Evolutionary conservation across 2,797 vertebrate species (phyloP), one percentile per base, ranked within the genome.

Genomic region (Agapornis canus): DNA sequence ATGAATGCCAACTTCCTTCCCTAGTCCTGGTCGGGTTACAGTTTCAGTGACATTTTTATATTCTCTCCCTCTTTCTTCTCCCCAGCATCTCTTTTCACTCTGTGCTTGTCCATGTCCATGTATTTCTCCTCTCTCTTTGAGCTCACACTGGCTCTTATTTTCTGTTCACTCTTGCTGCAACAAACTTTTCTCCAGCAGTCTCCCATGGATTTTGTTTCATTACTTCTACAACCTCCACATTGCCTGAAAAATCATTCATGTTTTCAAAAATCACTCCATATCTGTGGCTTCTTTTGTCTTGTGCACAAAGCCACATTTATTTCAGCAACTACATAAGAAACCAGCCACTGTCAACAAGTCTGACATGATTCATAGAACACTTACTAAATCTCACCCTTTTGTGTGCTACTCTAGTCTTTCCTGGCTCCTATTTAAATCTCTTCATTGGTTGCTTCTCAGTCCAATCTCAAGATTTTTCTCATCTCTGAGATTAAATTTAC

Each of bases 191-290:
- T 86, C 49, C 80, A 73, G 40, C 43, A 94, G 51, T 4, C 37
- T 89, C 51, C 35, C 0, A 1, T 22, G 31, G 47, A 66, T 84
- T 83, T 65, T 54, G 15, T 47, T 88, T 91, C 65, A 66, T 43
- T 88, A 86, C 13, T 86, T 72, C 47, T 72, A 40, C 61, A 90
- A 26, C 20, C 11, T 66, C 51, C 47, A 32, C 2, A 0, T 40
- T 63, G 70, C 49, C 29, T 63, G 60, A 95, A 91, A 91, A 90
- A 72, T n/a, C 73, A 89, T 60, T 91, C 63, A 22, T 42, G 25
- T 76, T 91, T 92, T 95, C 73, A 84, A 90, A 63, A 84, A 82
- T 69, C 63, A 60, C 26, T 76, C 48, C 32, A 29, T 71, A 81
- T 86, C 59, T 2, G 1, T 56, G 70, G 35, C 35, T 84, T 76